These are phyloP conservation scores for Xenopus petersii DNA, from an alignment of 2,797 vertebrate genomes.

Conservation along the genomic window DNA sequence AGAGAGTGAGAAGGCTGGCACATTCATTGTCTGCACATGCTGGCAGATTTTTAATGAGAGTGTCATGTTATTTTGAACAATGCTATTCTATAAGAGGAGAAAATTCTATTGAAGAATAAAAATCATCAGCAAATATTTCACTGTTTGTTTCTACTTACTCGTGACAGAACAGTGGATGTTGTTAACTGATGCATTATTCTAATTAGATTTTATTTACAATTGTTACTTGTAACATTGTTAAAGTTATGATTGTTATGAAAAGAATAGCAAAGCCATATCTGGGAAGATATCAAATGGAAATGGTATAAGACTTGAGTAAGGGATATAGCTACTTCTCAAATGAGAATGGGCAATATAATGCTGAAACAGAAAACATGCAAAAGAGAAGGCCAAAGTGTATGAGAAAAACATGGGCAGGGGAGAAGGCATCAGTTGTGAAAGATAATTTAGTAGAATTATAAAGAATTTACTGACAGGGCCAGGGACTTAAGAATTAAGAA, in stretches of 20 bases:
- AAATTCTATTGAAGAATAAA: not conserved
- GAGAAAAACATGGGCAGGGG: too few species aligned
- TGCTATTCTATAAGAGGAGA: constrained; percentile 4
- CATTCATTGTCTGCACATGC: constrained; percentile 24
- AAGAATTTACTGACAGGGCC: too few species aligned
- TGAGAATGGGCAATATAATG: not conserved
- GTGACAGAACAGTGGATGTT: not conserved
- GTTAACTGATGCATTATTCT: constrained; percentile 3
- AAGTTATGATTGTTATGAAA: too few species aligned
- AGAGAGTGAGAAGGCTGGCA: not conserved
- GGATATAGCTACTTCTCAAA: not conserved
- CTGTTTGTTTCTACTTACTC: not conserved
- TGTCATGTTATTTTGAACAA: constrained; percentile 30
- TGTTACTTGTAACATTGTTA: too few species aligned
- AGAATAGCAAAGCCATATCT: too few species aligned
- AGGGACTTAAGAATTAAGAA: too few species aligned
- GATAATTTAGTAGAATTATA: too few species aligned
- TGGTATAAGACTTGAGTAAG: too few species aligned
- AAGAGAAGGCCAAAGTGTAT: not conserved
- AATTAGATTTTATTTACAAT: not conserved
- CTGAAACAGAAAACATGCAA: not conserved
- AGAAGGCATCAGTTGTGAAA: too few species aligned
- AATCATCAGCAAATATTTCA: not conserved
- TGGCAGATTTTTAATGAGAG: constrained; percentile 38
- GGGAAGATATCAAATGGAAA: too few species aligned